Evolutionary conservation across 2,797 vertebrate genomes (phyloP).

Genomic region (Fringilla coelebs): DNA sequence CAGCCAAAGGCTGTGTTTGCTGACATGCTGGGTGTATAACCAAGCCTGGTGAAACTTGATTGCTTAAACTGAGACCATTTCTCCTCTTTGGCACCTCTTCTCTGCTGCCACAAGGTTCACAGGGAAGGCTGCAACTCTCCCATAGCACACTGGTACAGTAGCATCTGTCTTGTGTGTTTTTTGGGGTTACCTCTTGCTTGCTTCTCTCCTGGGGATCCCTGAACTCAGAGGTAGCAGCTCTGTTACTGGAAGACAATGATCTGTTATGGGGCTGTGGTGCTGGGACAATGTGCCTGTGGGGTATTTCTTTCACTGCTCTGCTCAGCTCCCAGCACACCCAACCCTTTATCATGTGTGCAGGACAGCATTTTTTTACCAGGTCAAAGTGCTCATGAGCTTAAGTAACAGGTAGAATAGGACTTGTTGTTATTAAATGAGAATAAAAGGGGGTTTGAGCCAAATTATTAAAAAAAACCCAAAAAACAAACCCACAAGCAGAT

Average conservation of each 20-base stretch:
- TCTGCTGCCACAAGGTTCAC: background rate
- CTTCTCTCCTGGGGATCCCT: background rate
- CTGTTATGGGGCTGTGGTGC: background rate
- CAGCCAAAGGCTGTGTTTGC: fast-evolving
- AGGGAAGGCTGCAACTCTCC: background rate
- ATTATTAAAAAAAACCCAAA: background rate
- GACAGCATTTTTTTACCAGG: background rate
- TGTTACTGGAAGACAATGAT: background rate
- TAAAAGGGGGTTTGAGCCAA: background rate
- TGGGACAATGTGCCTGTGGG: background rate
- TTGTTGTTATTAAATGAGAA: background rate
- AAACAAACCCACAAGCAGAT: no score
- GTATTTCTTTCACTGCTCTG: background rate
- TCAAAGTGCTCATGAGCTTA: background rate
- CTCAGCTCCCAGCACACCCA: background rate
- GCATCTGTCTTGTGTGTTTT: background rate
- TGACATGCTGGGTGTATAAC: background rate
- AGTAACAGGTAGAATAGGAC: background rate
- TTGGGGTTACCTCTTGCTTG: background rate
- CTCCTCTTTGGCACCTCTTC: background rate
- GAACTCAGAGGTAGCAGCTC: background rate
- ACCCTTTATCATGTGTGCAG: background rate
- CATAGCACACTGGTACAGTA: background rate
- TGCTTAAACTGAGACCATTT: background rate
- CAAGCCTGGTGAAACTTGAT: background rate